Base-by-base conservation (phyloP, 2,797 vertebrate genomes). In the Platyrinchus mystaceus region DNA sequence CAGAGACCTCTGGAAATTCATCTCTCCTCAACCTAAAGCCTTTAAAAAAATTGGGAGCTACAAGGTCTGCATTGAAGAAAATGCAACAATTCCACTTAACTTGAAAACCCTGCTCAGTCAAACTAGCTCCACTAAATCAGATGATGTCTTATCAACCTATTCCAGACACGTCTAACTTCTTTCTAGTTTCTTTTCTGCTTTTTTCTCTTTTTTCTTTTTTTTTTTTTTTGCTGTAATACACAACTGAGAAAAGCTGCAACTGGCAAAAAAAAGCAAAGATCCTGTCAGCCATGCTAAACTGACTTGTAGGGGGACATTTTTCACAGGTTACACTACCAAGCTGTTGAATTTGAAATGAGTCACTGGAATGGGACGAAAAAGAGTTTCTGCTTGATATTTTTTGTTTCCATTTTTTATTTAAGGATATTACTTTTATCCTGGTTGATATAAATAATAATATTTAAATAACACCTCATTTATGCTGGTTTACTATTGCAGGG, bases 111-210 rank as follows among this genome's bases (percentile, higher is more conserved):
- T 90, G 37, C 49, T 94, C 60, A 84, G 64, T 63, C 37, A 76
- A 73, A 64, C 73, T 41, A 77, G 36, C 81, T 92, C 83, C 55
- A 39, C 59, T 84, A 77, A 94, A 93, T 82, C 93, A 89, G 78
- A 71, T 55, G 34, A 91, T 26, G 24, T 77, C 89, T 96, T 96
- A 94, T 96, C 94, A 94, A 75, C 28, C 36, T 67, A 36, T n/a
- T 89, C 93, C 95, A 94, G 93, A 95, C 82, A 62, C 0, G 12
- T 59, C 8, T 19, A 74, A 82, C 16, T 82, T 80, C 66, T 66
- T 69, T n/a, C 10, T 68, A 52, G 16, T 46, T 39, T 14, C 49
- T 58, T 28, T 67, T 23, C 49, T 37, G 11, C 17, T 34, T 20
- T 41, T 41, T 66, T 63, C 52, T 28, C n/a, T n/a, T n/a, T n/a